These are phyloP conservation scores for Coenonympha arcania DNA, from an alignment of 2,888 invertebrate genomes.

Conservation along the genomic window DNA sequence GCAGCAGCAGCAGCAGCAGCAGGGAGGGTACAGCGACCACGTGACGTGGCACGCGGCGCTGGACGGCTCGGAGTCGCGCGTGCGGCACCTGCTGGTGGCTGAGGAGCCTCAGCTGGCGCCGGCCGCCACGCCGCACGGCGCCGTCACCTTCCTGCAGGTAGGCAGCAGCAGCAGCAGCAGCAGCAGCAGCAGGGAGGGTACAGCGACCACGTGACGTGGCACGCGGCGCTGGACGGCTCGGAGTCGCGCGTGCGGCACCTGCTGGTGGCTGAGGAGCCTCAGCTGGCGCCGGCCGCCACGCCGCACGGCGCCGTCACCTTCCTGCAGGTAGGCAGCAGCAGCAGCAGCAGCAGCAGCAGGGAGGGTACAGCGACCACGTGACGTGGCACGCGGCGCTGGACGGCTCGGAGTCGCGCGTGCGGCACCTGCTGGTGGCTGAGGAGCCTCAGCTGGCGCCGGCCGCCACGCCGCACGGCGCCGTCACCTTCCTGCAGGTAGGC, in stretches of 20 bases:
- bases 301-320: slow-evolving; percentile 85
- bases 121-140: slow-evolving; percentile 81
- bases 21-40: too few relatives aligned
- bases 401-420: slow-evolving; percentile 44
- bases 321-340: too few relatives aligned
- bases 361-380: slow-evolving; percentile 96
- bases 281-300: slow-evolving; percentile 79
- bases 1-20: too few relatives aligned
- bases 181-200: too few relatives aligned
- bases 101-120: slow-evolving; percentile 84
- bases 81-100: slow-evolving; percentile 86
- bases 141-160: slow-evolving; percentile 81
- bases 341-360: too few relatives aligned
- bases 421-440: slow-evolving; percentile 87
- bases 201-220: slow-evolving; percentile 98
- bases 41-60: slow-evolving; percentile 94
- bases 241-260: slow-evolving; percentile 76
- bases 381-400: slow-evolving; percentile 94
- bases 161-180: too few relatives aligned
- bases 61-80: slow-evolving; percentile 66
- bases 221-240: slow-evolving; percentile 82
- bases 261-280: slow-evolving; percentile 88
- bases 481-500: slow-evolving; percentile 81
- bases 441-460: slow-evolving; percentile 84
- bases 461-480: slow-evolving; percentile 82